phyloP scores from a whole-genome alignment of 2,113 vertebrate genomes.

The Sigmodon hispidus region DNA sequence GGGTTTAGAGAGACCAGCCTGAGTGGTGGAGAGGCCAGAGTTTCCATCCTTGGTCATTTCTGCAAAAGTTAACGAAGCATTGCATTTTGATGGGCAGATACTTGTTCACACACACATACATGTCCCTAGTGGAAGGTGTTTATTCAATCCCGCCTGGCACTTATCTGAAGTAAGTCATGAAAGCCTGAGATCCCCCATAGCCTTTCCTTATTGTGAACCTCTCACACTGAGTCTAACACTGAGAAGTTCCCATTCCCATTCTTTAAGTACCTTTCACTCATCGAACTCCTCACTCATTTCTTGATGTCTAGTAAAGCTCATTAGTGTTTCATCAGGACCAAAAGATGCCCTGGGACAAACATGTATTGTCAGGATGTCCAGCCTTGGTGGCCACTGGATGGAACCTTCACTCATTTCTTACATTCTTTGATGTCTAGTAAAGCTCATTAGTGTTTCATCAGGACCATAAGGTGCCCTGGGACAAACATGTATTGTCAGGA shows the following conservation, averaged over 20 bases:
- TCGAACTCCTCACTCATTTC: neutral
- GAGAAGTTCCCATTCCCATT: neutral
- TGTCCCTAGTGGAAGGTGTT: neutral
- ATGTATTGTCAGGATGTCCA: neutral
- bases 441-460: neutral
- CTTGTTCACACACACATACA: neutral
- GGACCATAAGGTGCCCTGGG: neutral
- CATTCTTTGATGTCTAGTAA: neutral
- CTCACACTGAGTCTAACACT: neutral
- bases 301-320: neutral
- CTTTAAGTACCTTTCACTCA: neutral
- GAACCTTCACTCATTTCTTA: neutral
- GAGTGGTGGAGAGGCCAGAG: neutral
- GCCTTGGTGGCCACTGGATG: fast-evolving
- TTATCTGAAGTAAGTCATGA: neutral
- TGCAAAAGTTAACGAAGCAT: neutral
- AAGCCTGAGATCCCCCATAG: no score
- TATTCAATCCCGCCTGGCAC: neutral
- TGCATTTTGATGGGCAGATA: neutral
- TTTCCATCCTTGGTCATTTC: neutral
- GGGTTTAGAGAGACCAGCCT: neutral
- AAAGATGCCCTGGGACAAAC: neutral
- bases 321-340: neutral
- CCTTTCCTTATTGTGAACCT: neutral
- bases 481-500: neutral